These are phyloP conservation scores for Gnathonemus echidnorhynchus DNA, from an alignment of 2,113 vertebrate genomes.

Conservation along the genomic window DNA sequence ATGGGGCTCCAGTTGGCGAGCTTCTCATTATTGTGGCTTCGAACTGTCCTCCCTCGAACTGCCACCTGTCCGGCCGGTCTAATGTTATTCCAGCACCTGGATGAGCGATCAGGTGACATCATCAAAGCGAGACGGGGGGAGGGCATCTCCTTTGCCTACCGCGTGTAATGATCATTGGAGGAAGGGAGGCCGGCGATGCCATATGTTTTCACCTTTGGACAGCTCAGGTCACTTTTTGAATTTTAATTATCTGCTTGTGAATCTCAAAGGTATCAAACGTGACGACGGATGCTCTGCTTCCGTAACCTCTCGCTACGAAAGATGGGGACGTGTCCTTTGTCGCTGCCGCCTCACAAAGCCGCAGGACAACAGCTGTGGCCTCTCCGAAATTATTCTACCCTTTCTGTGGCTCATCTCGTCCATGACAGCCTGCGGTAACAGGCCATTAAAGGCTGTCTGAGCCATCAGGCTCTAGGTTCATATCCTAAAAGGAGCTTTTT, in stretches of 20 bases:
- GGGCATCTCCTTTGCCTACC: conserved; percentile 7
- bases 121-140: conserved; percentile 17
- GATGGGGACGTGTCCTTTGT: background rate
- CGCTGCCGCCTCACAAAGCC: background rate
- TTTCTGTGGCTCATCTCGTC: background rate
- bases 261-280: background rate
- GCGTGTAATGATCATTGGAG: conserved; percentile 3
- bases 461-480: background rate
- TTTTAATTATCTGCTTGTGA: background rate
- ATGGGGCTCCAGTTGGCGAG: conserved; percentile 38
- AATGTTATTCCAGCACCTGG: conserved; percentile 27
- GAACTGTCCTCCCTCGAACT: conserved; percentile 29
- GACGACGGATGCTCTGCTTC: background rate
- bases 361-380: background rate
- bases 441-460: background rate
- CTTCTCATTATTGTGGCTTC: conserved; percentile 35
- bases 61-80: conserved; percentile 25
- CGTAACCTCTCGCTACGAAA: background rate
- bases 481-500: background rate
- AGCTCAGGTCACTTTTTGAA: conserved; percentile 19
- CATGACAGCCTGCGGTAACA: background rate
- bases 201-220: conserved; percentile 20
- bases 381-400: background rate
- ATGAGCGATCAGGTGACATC: conserved; percentile 15
- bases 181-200: background rate